These are phyloP conservation scores for Epistrophella euchroma DNA, from an alignment of 2,888 invertebrate species.

Conservation along the genomic window DNA sequence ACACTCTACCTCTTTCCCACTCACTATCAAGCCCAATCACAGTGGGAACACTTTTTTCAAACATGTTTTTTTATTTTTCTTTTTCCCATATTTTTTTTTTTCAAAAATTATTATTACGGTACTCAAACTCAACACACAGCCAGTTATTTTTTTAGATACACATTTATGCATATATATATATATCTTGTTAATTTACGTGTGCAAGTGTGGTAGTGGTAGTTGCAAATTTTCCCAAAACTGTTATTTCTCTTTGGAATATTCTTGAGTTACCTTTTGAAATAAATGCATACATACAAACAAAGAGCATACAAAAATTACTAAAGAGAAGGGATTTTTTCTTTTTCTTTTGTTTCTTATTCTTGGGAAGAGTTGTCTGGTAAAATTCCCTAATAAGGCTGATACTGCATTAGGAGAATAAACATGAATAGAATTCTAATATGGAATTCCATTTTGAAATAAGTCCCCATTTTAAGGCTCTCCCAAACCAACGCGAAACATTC, in stretches of 20 bases:
- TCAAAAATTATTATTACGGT: conserved; percentile 27
- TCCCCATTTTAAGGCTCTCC: too few species aligned
- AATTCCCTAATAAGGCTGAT: conserved; percentile 18
- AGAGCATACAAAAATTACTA: not conserved
- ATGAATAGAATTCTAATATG: conserved; percentile 21
- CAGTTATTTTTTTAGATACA: not conserved
- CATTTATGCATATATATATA: not conserved
- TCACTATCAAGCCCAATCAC: not conserved
- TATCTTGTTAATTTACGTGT: not conserved
- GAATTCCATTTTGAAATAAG: not conserved
- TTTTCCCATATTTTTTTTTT: conserved; percentile 27
- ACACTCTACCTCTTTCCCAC: conserved; percentile 3
- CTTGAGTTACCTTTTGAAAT: conserved; percentile 29
- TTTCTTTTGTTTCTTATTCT: conserved; percentile 39
- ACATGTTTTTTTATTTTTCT: conserved; percentile 20
- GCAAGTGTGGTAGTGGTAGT: conserved; percentile 7
- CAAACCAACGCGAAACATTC: too few species aligned
- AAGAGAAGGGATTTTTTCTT: not conserved
- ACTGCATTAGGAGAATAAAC: not conserved
- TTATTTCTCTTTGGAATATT: conserved; percentile 36
- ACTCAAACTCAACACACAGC: conserved; percentile 31
- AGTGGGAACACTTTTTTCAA: conserved; percentile 66
- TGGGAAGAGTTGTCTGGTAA: conserved; percentile 16
- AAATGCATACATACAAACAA: not conserved
- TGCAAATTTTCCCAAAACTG: conserved; percentile 32